phyloP scores from a whole-genome alignment of 2,797 vertebrate genomes.

The Bryconaethiops microstoma region DNA sequence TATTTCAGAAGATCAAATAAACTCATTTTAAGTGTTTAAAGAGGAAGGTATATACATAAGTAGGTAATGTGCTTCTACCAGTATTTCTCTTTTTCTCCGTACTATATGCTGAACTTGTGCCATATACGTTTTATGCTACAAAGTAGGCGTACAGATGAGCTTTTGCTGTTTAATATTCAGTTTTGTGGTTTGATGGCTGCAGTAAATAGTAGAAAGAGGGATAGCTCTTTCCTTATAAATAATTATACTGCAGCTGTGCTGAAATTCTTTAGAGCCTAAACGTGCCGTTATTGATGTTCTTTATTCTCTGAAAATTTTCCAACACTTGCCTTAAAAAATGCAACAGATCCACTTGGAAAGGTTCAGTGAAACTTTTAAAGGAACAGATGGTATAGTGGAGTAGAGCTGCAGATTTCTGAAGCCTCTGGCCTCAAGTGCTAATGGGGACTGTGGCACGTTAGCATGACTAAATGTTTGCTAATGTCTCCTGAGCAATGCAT shows the following conservation, averaged over 20 bases:
- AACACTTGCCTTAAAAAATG: conserved; percentile 13
- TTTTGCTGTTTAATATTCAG: not conserved
- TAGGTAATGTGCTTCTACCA: too few relatives aligned
- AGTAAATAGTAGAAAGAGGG: not conserved
- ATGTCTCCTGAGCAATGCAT: conserved; percentile 25
- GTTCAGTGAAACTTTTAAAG: conserved; percentile 20
- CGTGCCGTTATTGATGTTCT: conserved; percentile 15
- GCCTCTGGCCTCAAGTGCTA: not conserved
- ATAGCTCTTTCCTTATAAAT: not conserved
- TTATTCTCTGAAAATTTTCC: conserved; percentile 5
- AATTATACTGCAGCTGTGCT: not conserved
- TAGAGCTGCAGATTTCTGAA: conserved; percentile 6
- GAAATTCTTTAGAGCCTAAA: not conserved
- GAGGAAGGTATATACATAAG: too few relatives aligned
- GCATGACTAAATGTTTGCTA: conserved; percentile 23
- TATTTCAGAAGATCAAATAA: too few relatives aligned
- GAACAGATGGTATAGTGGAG: conserved; percentile 19
- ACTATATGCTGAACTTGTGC: not conserved
- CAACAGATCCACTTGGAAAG: conserved; percentile 15
- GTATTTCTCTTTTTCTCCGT: too few relatives aligned
- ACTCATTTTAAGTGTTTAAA: too few relatives aligned
- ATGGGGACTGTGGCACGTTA: not conserved
- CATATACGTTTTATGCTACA: not conserved
- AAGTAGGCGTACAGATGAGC: not conserved
- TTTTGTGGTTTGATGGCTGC: not conserved